Percentiles rank a stretch among this genome's conserved stretches.
These are phyloP conservation scores for Ichneumon xanthorius DNA, from an alignment of 2,888 invertebrate species.

Conservation along the genomic window DNA sequence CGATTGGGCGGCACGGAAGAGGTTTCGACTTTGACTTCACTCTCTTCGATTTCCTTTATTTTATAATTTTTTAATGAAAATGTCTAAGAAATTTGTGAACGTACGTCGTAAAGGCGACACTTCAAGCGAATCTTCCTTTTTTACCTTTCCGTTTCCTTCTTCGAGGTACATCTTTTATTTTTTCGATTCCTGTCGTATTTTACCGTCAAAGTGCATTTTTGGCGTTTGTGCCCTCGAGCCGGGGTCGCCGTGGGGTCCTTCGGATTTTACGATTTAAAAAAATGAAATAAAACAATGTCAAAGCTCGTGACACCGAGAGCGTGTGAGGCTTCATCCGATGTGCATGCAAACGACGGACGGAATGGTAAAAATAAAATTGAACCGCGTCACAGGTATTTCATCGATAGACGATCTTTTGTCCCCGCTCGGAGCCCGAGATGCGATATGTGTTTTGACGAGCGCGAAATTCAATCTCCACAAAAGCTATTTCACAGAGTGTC, in stretches of 20 bases:
- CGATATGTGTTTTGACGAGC: background rate
- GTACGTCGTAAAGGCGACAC: slow-evolving; percentile 34
- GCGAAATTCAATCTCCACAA: slow-evolving; percentile 4
- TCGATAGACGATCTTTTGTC: slow-evolving; percentile 1
- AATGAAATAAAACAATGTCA: background rate
- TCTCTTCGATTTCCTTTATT: background rate
- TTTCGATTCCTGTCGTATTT: slow-evolving; percentile 18
- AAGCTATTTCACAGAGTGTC: background rate
- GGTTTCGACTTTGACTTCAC: background rate
- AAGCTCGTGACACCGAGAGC: background rate
- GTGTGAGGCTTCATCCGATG: background rate
- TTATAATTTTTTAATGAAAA: background rate
- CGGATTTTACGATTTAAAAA: background rate
- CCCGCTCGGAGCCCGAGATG: background rate
- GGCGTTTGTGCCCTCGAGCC: too few relatives aligned
- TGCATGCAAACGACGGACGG: background rate
- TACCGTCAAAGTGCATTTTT: slow-evolving; percentile 8
- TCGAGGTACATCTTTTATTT: slow-evolving; percentile 30
- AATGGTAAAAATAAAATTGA: background rate
- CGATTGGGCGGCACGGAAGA: too few relatives aligned
- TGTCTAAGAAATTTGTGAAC: background rate
- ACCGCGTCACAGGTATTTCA: background rate
- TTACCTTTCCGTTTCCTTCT: slow-evolving; percentile 4
- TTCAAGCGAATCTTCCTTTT: slow-evolving; percentile 13
- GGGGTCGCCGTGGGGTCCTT: too few relatives aligned